A percentile compares a stretch with the other conserved stretches of the same genome.
Evolutionary conservation across 2,113 vertebrate genomes (phyloP).

Genomic region (Gambusia affinis): DNA sequence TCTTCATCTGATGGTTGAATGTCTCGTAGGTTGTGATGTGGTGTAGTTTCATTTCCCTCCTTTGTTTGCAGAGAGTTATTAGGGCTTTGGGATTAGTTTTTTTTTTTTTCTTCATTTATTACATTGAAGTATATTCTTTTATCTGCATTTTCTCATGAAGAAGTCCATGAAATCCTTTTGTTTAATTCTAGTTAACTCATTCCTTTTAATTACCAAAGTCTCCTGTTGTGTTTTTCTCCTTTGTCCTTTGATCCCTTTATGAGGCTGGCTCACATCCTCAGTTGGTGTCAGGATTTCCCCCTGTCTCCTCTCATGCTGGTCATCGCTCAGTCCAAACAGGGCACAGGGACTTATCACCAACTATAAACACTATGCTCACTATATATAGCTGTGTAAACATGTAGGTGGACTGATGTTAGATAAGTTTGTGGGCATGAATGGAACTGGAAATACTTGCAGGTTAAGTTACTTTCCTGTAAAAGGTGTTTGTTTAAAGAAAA

Average conservation of each 20-base stretch:
- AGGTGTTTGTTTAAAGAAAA: constrained; percentile 13
- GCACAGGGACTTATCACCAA: constrained; percentile 56
- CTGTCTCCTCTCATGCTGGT: constrained; percentile 59
- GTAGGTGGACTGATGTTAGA: constrained; percentile 45
- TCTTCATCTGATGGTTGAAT: constrained; percentile 15
- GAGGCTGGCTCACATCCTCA: constrained; percentile 29
- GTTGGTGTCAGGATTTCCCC: constrained; percentile 69
- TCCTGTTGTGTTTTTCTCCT: not conserved
- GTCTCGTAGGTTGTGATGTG: constrained; percentile 11
- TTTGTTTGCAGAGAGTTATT: not conserved
- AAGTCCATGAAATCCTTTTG: not conserved
- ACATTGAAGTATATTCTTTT: not conserved
- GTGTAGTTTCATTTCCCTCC: not conserved
- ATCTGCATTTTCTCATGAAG: not conserved
- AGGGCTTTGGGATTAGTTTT: not conserved
- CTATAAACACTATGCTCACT: constrained; percentile 47
- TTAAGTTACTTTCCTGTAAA: constrained; percentile 56
- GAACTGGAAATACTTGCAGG: constrained; percentile 36
- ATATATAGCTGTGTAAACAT: constrained; percentile 69
- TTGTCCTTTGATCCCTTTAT: constrained; percentile 35
- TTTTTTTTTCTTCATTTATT: not conserved
- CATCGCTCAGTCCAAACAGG: constrained; percentile 43
- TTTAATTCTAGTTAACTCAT: constrained; percentile 39
- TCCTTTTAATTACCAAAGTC: constrained; percentile 19
- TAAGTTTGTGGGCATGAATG: constrained; percentile 46